Conservation (phyloP, 2,113 vertebrate genomes). For the Xiphophorus maculatus region DNA sequence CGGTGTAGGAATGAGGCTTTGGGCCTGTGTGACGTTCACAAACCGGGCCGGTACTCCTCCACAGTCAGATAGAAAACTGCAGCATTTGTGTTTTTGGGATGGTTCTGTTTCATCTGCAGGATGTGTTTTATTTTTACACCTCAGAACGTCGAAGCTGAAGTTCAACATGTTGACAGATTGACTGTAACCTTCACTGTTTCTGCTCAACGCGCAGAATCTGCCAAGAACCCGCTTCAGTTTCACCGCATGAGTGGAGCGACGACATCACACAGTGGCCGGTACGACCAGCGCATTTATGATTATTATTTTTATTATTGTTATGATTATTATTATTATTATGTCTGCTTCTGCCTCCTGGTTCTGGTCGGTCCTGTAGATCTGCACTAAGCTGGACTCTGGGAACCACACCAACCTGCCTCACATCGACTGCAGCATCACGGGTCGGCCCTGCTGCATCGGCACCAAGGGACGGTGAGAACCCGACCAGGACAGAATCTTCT, state of each 20-base stretch:
- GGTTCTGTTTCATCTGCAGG: too few relatives aligned
- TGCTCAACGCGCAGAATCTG: conserved; percentile 84
- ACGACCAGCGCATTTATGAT: conserved; percentile 55
- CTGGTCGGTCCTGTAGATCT: conserved; percentile 82
- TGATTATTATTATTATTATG: too few relatives aligned
- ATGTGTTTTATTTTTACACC: background rate
- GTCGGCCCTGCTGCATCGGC: conserved; percentile 96
- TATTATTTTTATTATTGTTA: too few relatives aligned
- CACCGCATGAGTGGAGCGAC: conserved; percentile 95
- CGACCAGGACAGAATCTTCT: background rate
- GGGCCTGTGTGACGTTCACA: too few relatives aligned
- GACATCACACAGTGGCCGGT: conserved; percentile 99
- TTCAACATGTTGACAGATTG: too few relatives aligned
- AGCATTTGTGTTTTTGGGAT: too few relatives aligned
- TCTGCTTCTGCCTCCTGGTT: background rate
- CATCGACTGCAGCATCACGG: conserved; percentile 95
- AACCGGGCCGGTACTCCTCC: too few relatives aligned
- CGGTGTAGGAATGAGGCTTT: too few relatives aligned
- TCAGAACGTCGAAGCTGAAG: too few relatives aligned
- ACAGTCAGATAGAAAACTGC: too few relatives aligned
- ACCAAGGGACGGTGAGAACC: conserved; percentile 92
- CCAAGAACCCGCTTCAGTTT: conserved; percentile 91
- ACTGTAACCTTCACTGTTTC: background rate
- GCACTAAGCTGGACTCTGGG: conserved; percentile 90
- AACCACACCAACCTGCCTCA: conserved; percentile 96